Evolutionary conservation across 1,140 invertebrate genomes (phyloP).

Genomic region (Brachionus asplanchnoidis): DNA sequence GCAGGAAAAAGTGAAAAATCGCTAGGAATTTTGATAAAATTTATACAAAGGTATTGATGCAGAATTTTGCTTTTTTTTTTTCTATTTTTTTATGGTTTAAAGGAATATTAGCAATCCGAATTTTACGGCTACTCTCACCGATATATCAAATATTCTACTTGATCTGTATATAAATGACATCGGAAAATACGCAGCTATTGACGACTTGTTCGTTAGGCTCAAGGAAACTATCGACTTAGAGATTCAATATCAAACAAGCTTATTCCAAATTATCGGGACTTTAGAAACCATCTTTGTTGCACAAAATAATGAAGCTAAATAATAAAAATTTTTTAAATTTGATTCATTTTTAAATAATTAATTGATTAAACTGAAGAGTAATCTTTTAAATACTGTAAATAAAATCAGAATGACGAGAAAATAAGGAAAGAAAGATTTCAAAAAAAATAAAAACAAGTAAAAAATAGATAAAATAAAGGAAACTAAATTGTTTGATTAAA

Average conservation of each 20-base stretch:
- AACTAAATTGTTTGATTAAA: too few relatives aligned
- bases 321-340: background rate
- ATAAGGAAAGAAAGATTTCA: too few relatives aligned
- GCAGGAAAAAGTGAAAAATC: slow-evolving; percentile 65
- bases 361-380: too few relatives aligned
- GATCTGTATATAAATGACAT: slow-evolving; percentile 58
- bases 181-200: slow-evolving; percentile 58
- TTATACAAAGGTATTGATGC: slow-evolving; percentile 60
- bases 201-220: slow-evolving; percentile 63
- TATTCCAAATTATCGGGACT: slow-evolving; percentile 56
- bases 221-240: slow-evolving; percentile 65
- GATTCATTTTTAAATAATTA: too few relatives aligned
- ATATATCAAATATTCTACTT: slow-evolving; percentile 69
- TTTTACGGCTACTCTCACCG: slow-evolving; percentile 68
- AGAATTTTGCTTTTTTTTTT: background rate
- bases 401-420: too few relatives aligned
- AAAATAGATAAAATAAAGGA: too few relatives aligned
- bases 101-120: slow-evolving; percentile 68
- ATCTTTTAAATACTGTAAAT: too few relatives aligned
- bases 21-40: slow-evolving; percentile 66
- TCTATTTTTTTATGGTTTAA: background rate
- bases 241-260: slow-evolving; percentile 58
- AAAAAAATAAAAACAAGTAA: too few relatives aligned
- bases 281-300: slow-evolving; percentile 51
- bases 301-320: slow-evolving; percentile 41